These are phyloP conservation scores for Anas platyrhynchos DNA, from an alignment of 2,113 vertebrate genomes.

Conservation along the genomic window DNA sequence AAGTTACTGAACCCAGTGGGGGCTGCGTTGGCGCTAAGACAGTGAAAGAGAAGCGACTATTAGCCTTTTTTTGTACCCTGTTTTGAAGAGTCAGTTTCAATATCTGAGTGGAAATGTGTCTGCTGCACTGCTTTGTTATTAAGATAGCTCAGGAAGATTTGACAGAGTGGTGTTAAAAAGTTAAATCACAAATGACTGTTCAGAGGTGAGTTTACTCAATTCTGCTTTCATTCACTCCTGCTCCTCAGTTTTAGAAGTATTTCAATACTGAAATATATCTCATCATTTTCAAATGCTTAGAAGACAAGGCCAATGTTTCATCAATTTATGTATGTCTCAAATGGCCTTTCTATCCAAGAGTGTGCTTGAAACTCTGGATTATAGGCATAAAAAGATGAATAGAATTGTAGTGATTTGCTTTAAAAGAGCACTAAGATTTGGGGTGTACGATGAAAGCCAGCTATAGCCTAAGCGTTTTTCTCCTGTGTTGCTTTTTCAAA, in stretches of 20 bases:
- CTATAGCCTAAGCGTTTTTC: constrained; percentile 7
- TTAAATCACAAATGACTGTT: not conserved
- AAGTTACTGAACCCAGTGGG: not conserved
- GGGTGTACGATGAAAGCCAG: constrained; percentile 4
- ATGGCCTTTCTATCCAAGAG: not conserved
- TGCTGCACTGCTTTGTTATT: not conserved
- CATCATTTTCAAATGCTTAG: not conserved
- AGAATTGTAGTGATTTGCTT: constrained; percentile 32
- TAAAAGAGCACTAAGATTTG: constrained; percentile 16
- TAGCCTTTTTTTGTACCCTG: not conserved
- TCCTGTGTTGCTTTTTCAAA: constrained; percentile 23
- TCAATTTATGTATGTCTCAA: constrained; percentile 26
- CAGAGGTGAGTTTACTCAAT: not conserved
- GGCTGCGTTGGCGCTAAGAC: not conserved
- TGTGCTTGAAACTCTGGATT: constrained; percentile 20
- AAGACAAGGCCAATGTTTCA: not conserved
- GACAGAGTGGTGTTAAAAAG: not conserved
- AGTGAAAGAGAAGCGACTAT: not conserved
- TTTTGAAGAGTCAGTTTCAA: not conserved
- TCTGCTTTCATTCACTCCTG: not conserved
- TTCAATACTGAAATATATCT: not conserved
- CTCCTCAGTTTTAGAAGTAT: not conserved
- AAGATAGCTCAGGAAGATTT: not conserved
- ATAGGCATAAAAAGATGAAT: not conserved
- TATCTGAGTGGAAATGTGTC: accelerated